These are phyloP conservation scores for Dicentrarchus labrax DNA, from an alignment of 2,113 vertebrate genomes.

Conservation along the genomic window DNA sequence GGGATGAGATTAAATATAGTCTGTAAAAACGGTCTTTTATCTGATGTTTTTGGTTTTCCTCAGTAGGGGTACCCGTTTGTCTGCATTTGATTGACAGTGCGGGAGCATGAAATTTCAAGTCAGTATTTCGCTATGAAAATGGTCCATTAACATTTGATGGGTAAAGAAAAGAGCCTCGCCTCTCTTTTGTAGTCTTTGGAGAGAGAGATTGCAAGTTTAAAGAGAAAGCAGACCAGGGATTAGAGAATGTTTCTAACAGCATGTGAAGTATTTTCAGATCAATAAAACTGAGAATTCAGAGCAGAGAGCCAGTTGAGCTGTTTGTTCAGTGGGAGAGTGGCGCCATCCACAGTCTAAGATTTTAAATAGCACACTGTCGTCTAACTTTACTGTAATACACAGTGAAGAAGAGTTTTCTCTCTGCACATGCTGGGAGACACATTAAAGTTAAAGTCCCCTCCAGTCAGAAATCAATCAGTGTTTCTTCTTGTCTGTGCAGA, in stretches of 20 bases:
- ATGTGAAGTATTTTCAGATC: background rate
- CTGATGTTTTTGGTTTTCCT: slow-evolving; percentile 41
- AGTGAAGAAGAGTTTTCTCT: too few species aligned
- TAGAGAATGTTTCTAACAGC: background rate
- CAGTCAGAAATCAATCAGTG: too few species aligned
- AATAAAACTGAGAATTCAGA: background rate
- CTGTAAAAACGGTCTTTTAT: slow-evolving; percentile 39
- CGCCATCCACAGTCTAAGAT: slow-evolving; percentile 48
- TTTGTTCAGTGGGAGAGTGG: slow-evolving; percentile 15
- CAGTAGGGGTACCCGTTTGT: slow-evolving; percentile 31
- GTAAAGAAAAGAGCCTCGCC: slow-evolving; percentile 30
- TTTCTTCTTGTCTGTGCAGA: too few species aligned
- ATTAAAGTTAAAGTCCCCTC: too few species aligned
- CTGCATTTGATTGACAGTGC: slow-evolving; percentile 55
- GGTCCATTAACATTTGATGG: slow-evolving; percentile 53
- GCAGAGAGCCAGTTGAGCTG: accelerated
- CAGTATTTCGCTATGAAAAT: slow-evolving; percentile 42
- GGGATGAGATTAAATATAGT: slow-evolving; percentile 41
- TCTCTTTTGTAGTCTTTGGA: slow-evolving; percentile 38
- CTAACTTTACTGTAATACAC: too few species aligned
- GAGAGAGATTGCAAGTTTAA: slow-evolving; percentile 9
- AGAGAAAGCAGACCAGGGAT: background rate
- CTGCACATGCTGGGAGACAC: too few species aligned
- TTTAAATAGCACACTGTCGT: background rate
- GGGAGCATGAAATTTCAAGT: slow-evolving; percentile 24